Percentiles rank a stretch among this genome's conserved stretches.
phyloP scores from a whole-genome alignment of 1,140 invertebrate species.

The Melipona quadrifasciata region DNA sequence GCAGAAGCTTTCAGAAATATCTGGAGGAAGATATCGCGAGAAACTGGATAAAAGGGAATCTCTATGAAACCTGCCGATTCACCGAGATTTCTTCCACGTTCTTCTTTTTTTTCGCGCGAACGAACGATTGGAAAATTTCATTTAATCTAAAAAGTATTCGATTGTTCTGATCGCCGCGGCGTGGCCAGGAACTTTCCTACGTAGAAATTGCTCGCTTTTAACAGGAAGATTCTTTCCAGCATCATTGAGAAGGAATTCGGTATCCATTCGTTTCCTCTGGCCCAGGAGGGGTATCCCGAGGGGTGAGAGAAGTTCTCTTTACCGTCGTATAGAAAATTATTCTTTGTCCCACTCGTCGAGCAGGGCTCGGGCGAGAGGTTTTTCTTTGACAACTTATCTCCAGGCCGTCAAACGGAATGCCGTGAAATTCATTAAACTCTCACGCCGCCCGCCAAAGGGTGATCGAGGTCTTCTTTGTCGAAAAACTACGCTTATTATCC shows the following conservation, averaged over 20 bases:
- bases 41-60: background rate
- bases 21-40: background rate
- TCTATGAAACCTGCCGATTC: background rate
- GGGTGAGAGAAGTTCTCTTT: background rate
- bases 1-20: background rate
- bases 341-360: background rate
- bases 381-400: conserved; percentile 15
- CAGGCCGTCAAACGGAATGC: conserved; percentile 1
- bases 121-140: background rate
- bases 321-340: conserved; percentile 22
- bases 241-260: conserved; percentile 26
- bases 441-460: background rate
- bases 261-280: background rate
- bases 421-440: conserved; percentile 55
- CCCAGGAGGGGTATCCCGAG: background rate
- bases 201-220: background rate
- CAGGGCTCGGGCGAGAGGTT: background rate
- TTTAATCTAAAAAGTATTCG: conserved; percentile 31
- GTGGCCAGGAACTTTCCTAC: background rate
- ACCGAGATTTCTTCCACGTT: no score
- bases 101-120: background rate
- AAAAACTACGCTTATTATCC: conserved; percentile 26
- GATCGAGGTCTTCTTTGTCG: background rate
- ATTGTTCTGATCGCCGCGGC: conserved; percentile 1
- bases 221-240: conserved; percentile 18